Evolutionary conservation across 2,113 vertebrate species (phyloP), one percentile per base, ranked within the genome.

Genomic region (Progne subis): DNA sequence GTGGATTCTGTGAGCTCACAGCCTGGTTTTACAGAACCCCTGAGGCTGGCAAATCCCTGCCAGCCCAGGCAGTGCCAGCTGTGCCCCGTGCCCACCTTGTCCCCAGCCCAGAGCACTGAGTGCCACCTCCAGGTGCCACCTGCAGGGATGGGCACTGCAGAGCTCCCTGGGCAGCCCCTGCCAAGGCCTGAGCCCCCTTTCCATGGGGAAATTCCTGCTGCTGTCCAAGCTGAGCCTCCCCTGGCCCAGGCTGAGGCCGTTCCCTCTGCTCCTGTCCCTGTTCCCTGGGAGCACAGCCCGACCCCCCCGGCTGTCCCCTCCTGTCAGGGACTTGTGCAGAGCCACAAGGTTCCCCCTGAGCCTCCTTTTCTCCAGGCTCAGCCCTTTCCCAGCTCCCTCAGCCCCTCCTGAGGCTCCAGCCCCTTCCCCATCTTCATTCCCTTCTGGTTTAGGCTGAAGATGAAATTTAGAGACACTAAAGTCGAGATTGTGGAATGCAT

Each of bases 1-100:
- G 12, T 64, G 16, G 34, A 24, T 71, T 78, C 34, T 64, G 18
- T 18, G 53, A 90, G 21, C 39, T 86, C 41, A 18, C 23, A 63
- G 56, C 50, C 44, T 89, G 39, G 4, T 86, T 55, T 81, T 57
- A 55, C 21, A 70, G 43, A 14, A 67, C 17, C 23, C 21, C 44
- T 1, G 68, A 0, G 12, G 52, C 1, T 76, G 78, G 87, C 1
- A 21, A 6, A 89, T 24, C 39, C 32, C 39, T 59, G 3, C 60
- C 46, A 52, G 77, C 5, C 32, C 60, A 23, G 0, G 12, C 0
- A 55, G 56, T 3, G 2, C 84, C 10, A 29, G 29, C 59, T 50
- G 86, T 50, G 29, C 6, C 28, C 59, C 44, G 76, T 50, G 29
- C 6, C 28, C 85, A 49, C 57, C 85, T 25, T 80, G 85, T 63